Conservation (phyloP, 2,888 invertebrate genomes). For the Proisotoma minuta region DNA sequence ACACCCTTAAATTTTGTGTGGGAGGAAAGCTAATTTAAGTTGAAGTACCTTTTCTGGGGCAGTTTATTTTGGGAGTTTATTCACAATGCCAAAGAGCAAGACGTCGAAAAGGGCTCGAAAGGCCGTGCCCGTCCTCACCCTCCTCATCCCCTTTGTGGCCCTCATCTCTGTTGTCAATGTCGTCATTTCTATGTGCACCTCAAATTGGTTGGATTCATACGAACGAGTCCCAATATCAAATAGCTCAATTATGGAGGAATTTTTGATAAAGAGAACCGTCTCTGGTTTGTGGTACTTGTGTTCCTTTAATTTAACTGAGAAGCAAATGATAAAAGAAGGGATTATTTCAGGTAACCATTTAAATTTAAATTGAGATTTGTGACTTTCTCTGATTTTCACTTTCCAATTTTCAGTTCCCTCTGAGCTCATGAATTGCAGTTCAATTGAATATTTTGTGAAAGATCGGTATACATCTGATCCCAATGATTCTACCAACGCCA, state of each 20-base stretch:
- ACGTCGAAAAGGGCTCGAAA: slow-evolving; percentile 40
- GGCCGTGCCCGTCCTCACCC: slow-evolving; percentile 36
- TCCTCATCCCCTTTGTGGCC: slow-evolving; percentile 40
- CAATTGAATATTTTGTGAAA: slow-evolving; percentile 81
- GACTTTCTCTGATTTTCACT: too few species aligned
- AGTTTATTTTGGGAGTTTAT: too few species aligned
- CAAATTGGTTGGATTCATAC: slow-evolving; percentile 81
- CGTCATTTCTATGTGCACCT: slow-evolving; percentile 68
- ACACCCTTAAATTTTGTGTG: too few species aligned
- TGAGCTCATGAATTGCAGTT: slow-evolving; percentile 66
- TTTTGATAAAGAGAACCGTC: slow-evolving; percentile 67
- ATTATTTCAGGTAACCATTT: background rate
- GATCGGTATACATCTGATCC: slow-evolving; percentile 83
- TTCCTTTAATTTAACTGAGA: slow-evolving; percentile 49
- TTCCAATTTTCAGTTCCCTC: slow-evolving; percentile 62
- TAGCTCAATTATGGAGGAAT: slow-evolving; percentile 64
- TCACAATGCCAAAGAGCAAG: slow-evolving; percentile 33
- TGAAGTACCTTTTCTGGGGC: too few species aligned
- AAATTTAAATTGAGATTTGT: background rate
- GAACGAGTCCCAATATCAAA: slow-evolving; percentile 76
- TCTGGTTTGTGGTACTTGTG: slow-evolving; percentile 79
- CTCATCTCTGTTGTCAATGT: slow-evolving; percentile 64
- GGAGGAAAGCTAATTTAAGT: too few species aligned
- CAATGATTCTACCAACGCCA: slow-evolving; percentile 84
- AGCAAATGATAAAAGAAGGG: too few species aligned